Evolutionary conservation across 1,140 invertebrate species (phyloP), one percentile per base, ranked within the genome.

Genomic region (Telenomus remus): DNA sequence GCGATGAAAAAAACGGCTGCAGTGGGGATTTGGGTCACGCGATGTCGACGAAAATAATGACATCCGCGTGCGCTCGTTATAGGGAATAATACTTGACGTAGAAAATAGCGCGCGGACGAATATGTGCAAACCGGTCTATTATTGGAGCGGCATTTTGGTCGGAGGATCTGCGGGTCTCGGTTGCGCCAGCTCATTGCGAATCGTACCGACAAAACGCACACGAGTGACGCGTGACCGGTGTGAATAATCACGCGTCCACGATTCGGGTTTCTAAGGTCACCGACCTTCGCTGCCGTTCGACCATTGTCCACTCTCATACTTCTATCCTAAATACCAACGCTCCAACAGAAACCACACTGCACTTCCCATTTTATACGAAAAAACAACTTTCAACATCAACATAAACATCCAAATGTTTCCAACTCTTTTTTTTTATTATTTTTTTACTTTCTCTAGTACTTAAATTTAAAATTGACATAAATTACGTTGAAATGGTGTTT

Each of bases 311-410:
- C 55, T 27, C 19, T 54, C 50, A 74, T 66, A 74, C 61, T 74
- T n/a, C 66, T 66, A 74, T 74, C 70, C 70, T 74, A 74, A 74
- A 74, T 74, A 66, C 61, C 70, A 65, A n/a, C 61, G 57, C 68
- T 51, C 51, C 15, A 54, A 53, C 60, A 64, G 48, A 72, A 66
- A 55, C 60, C 59, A 4, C 37, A 9, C 37, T 10, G 37, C 33
- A 3, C 19, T 12, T n/a, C n/a, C n/a, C n/a, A n/a, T n/a, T n/a
- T n/a, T n/a, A n/a, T n/a, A n/a, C n/a, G n/a, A n/a, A n/a, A n/a
- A n/a, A n/a, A n/a, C n/a, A n/a, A n/a, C n/a, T n/a, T n/a, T n/a
- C n/a, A n/a, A n/a, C n/a, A n/a, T n/a, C n/a, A n/a, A n/a, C n/a
- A n/a, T n/a, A n/a, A n/a, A n/a, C n/a, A n/a, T n/a, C n/a, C n/a